phyloP scores from a whole-genome alignment of 2,888 invertebrate species.

The Acrobasis suavella region DNA sequence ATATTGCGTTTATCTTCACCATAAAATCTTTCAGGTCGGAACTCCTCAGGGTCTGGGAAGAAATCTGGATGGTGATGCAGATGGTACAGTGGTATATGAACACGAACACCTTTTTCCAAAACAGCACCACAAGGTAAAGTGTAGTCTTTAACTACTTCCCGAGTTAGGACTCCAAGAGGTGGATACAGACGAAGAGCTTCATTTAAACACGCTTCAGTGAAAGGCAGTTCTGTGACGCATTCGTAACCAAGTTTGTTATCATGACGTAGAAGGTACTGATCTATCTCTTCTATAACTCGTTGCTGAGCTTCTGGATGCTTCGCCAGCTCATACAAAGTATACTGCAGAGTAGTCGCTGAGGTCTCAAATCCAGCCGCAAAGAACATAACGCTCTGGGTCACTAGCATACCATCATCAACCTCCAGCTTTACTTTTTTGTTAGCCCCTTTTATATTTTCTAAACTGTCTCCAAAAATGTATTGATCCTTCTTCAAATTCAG shows the following conservation, averaged over 20 bases:
- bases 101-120: slow-evolving; percentile 45
- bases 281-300: slow-evolving; percentile 38
- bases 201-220: slow-evolving; percentile 39
- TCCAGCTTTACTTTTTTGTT: not conserved
- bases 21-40: slow-evolving; percentile 51
- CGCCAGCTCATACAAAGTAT: slow-evolving; percentile 41
- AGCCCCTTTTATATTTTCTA: slow-evolving; percentile 6
- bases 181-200: slow-evolving; percentile 44
- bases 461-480: slow-evolving; percentile 23
- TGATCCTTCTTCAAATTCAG: slow-evolving; percentile 28
- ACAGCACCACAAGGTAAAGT: slow-evolving; percentile 48
- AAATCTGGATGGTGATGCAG: slow-evolving; percentile 48
- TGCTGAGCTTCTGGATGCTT: slow-evolving; percentile 36
- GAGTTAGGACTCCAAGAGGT: slow-evolving; percentile 36
- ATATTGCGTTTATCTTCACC: slow-evolving; percentile 42
- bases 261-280: slow-evolving; percentile 36
- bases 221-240: slow-evolving; percentile 40
- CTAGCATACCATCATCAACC: not conserved
- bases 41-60: slow-evolving; percentile 51
- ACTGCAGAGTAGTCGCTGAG: slow-evolving; percentile 38
- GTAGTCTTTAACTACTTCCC: slow-evolving; percentile 51
- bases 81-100: slow-evolving; percentile 53
- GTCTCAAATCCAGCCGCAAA: slow-evolving; percentile 49
- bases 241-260: slow-evolving; percentile 38
- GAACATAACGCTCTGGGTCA: slow-evolving; percentile 54